A percentile compares a stretch with the other conserved stretches of the same genome.
These are phyloP conservation scores for Augochlora pura DNA, from an alignment of 1,140 invertebrate genomes.

Conservation along the genomic window DNA sequence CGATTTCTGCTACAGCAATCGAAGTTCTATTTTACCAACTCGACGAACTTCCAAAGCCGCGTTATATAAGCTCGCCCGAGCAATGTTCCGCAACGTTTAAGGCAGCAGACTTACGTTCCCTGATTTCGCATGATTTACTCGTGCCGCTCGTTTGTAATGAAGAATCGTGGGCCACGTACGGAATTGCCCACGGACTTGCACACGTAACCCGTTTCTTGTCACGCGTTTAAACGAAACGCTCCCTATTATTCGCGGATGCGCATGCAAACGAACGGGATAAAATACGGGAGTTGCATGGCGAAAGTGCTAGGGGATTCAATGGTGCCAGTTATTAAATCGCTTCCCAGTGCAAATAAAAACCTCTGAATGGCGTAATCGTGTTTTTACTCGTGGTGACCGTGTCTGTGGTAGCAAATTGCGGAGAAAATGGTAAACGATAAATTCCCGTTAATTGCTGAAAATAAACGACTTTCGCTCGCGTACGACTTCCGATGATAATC, in stretches of 20 bases:
- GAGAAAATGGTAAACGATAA: too few species aligned
- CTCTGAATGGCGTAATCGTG: slow-evolving; percentile 22
- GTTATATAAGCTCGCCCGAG: slow-evolving; percentile 4
- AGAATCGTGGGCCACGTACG: slow-evolving; percentile 6
- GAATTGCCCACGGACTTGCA: slow-evolving; percentile 31
- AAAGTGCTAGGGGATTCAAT: slow-evolving; percentile 20
- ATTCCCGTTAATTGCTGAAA: neutral
- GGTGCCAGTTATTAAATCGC: slow-evolving; percentile 9
- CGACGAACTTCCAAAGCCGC: neutral
- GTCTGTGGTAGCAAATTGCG: neutral
- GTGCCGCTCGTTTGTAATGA: slow-evolving; percentile 14
- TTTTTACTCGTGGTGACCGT: neutral
- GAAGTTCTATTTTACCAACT: neutral
- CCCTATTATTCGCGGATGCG: slow-evolving; percentile 51
- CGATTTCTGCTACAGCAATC: neutral
- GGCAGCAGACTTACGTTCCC: slow-evolving; percentile 1
- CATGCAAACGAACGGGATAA: slow-evolving; percentile 41
- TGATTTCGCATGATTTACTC: slow-evolving; percentile 45
- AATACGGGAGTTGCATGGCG: slow-evolving; percentile 30
- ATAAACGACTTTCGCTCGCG: neutral
- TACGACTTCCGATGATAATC: neutral
- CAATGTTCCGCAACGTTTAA: slow-evolving; percentile 20
- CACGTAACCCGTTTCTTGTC: slow-evolving; percentile 43
- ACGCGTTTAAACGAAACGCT: slow-evolving; percentile 45
- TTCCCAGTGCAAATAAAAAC: slow-evolving; percentile 9